Base-by-base conservation (phyloP, 2,888 invertebrate species). In the Agonopterix alstromeriana region DNA sequence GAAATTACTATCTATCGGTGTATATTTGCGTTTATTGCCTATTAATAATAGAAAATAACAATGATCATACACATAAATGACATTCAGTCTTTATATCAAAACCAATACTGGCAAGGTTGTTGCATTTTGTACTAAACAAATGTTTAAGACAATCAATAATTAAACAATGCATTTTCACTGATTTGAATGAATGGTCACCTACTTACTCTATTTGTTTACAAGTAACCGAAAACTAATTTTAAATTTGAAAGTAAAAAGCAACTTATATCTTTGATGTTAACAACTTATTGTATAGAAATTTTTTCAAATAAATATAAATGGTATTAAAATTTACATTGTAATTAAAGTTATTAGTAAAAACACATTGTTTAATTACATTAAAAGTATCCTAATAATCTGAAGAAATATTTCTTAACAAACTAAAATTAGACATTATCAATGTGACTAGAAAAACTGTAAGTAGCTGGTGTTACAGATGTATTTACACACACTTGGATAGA, bases 101-200 rank as follows among this genome's bases (percentile, higher is more conserved):
- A 86, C 88, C 88, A 88, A 88, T 88, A 88, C 87, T 88, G 88
- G 88, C 88, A 88, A 88, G 87, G 86, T 85, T 82, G 79, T 85
- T 85, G 79, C 67, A 82, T 77, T 86, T 88, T 88, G 88, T 88
- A 88, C 88, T 87, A 85, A 84, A 78, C 77, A 82, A 83, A 42
- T 11, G 12, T 42, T 42, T 42, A 42, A 10, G 10, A 42, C 10
- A 77, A 70, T 76, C 63, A 60, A 69, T 69, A 75, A 56, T 64
- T 72, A 69, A 72, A 62, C 57, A 58, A 70, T 77, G 75, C 76
- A 58, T 71, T 79, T 84, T 79, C 80, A 84, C 84, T 81, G 82
- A 78, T 62, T 75, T 73, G 27, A 27, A 27, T 27, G 0, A 27
- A 27, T 27, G 27, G 27, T 27, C 27, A 27, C 27, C 27, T 17